Conservation (phyloP, 2,797 vertebrate genomes). For the Hippoglossus hippoglossus region DNA sequence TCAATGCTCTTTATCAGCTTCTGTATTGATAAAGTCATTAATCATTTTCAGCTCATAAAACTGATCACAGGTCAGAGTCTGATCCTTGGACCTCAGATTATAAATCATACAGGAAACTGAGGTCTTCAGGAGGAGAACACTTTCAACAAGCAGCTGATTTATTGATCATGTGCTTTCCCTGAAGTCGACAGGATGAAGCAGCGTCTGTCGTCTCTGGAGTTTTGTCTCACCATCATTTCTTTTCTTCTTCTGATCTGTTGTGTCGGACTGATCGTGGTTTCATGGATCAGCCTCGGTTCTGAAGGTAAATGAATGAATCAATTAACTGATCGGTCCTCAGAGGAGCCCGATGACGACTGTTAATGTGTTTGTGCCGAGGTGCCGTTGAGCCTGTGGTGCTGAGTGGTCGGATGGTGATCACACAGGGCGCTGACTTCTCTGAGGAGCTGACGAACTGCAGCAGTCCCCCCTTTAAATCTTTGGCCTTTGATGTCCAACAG, state of each 20-base stretch:
- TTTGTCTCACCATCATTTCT: slow-evolving; percentile 48
- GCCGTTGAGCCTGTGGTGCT: slow-evolving; percentile 15
- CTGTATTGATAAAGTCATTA: slow-evolving; percentile 28
- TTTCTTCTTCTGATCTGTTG: slow-evolving; percentile 68
- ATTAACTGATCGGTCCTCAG: neutral
- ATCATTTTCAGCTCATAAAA: slow-evolving; percentile 36
- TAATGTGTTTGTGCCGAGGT: slow-evolving; percentile 7
- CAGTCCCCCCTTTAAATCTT: slow-evolving; percentile 72
- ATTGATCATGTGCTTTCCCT: neutral
- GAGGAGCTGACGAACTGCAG: slow-evolving; percentile 77
- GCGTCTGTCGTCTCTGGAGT: slow-evolving; percentile 64
- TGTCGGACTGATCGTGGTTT: slow-evolving; percentile 44
- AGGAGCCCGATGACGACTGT: neutral
- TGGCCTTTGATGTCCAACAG: slow-evolving; percentile 79
- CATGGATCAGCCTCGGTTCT: slow-evolving; percentile 58
- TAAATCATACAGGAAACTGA: too few relatives aligned
- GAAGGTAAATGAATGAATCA: slow-evolving; percentile 50
- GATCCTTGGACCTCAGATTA: too few relatives aligned
- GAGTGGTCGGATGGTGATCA: slow-evolving; percentile 68
- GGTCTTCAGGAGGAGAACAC: too few relatives aligned
- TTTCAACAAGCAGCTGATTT: neutral
- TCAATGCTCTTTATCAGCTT: slow-evolving; percentile 10
- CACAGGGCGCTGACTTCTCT: slow-evolving; percentile 61
- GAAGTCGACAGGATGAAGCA: slow-evolving; percentile 33
- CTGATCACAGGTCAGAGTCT: neutral